Evolutionary conservation across 2,888 invertebrate genomes (phyloP), one percentile per base, ranked within the genome.

Genomic region (Amiota mariae): DNA sequence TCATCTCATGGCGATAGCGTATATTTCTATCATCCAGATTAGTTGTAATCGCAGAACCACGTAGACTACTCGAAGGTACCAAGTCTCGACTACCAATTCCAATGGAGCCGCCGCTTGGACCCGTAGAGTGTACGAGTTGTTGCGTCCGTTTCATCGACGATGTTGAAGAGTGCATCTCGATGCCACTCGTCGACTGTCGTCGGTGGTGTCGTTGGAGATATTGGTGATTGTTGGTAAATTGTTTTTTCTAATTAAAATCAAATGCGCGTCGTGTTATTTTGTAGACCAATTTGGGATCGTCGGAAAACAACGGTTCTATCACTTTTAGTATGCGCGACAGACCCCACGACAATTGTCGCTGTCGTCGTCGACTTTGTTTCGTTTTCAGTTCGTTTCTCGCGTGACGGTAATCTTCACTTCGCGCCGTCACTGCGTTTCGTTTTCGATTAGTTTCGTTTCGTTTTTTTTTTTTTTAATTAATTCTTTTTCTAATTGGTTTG

Each of bases 21-120:
- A 90, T 82, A 74, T 85, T 88, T 2, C 84, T 81, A 74, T 88
- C 88, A 77, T 90, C 90, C 75, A 93, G 88, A 84, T 92, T 92
- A 49, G 93, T 93, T 56, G 93, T 93, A 76, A 93, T 93, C 13
- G 93, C 91, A 8, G 93, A 91, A n/a, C 93, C 93, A 61, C 92
- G 91, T 48, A 80, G 1, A 59, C 20, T 59, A n/a, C 48, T 15
- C 48, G 18, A n/a, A 36, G 36, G 36, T 36, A 36, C 36, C 36
- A 36, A 36, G 36, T 2, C 36, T 6, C 36, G 36, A 36, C 36
- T 36, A 36, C 36, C 36, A 10, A 57, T 9, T 36, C 48, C 72
- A 46, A 47, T 51, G 8, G 75, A 75, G 11, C 78, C 74, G 46
- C 47, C 36, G 9, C 13, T 12, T 13, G 54, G 54, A 20, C 11